A percentile compares a stretch with the other conserved stretches of the same genome.
Evolutionary conservation across 2,797 vertebrate genomes (phyloP).

Genomic region (Acropternis orthonyx): DNA sequence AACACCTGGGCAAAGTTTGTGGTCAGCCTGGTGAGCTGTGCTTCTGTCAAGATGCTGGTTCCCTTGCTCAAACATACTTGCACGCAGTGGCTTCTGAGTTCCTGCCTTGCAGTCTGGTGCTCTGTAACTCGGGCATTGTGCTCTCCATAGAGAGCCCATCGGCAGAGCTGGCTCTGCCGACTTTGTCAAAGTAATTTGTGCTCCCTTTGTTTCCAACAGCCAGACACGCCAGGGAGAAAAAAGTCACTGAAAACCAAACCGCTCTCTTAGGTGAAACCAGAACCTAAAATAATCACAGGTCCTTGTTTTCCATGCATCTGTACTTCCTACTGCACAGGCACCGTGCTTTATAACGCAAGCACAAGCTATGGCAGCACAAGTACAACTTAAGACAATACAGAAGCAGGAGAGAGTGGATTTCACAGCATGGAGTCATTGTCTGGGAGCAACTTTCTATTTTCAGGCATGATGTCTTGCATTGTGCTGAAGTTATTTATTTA

Average conservation of each 20-base stretch:
- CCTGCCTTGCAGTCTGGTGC: background rate
- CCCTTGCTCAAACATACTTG: background rate
- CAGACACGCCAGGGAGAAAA: background rate
- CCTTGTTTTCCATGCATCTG: background rate
- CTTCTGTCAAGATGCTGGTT: background rate
- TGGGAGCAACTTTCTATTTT: conserved; percentile 26
- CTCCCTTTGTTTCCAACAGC: background rate
- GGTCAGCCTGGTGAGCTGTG: background rate
- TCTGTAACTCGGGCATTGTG: background rate
- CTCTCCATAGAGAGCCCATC: background rate
- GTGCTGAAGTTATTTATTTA: background rate
- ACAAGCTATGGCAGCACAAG: background rate
- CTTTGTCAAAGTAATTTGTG: background rate
- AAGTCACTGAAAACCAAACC: background rate
- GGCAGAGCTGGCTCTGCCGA: background rate
- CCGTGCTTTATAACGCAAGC: background rate
- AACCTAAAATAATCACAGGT: background rate
- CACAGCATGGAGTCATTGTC: conserved; percentile 5
- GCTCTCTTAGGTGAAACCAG: background rate
- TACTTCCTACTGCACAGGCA: background rate
- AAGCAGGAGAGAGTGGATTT: background rate
- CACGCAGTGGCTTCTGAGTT: background rate
- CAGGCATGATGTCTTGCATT: background rate
- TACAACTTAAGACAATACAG: background rate
- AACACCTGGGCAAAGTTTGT: conserved; percentile 71